phyloP scores from a whole-genome alignment of 2,797 vertebrate genomes.

The Diceros bicornis region DNA sequence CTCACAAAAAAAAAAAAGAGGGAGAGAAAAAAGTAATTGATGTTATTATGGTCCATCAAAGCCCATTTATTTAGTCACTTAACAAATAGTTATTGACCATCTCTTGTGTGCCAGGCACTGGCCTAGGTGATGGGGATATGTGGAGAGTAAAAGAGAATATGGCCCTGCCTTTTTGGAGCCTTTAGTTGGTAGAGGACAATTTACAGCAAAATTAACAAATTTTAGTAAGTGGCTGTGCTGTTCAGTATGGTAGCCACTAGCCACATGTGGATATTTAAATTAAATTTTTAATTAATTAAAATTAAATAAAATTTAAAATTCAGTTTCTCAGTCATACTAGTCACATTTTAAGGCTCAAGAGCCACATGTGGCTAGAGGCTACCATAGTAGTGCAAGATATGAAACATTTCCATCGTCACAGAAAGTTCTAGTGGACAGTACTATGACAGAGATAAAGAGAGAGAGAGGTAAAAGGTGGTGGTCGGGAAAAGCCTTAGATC shows the following conservation, averaged over 20 bases:
- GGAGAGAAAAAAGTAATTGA: background rate
- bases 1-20: background rate
- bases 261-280: conserved; percentile 3
- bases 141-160: background rate
- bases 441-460: background rate
- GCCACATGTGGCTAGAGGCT: background rate
- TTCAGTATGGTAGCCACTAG: background rate
- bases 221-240: background rate
- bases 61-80: conserved; percentile 8
- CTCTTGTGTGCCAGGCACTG: background rate
- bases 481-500: background rate
- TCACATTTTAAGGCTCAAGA: conserved; percentile 41
- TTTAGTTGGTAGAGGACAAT: conserved; percentile 21
- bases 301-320: conserved; percentile 53
- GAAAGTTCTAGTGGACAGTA: background rate
- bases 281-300: background rate
- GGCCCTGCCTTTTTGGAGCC: background rate
- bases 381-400: background rate
- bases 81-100: background rate
- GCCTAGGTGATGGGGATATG: background rate
- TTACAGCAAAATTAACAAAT: conserved; percentile 38
- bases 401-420: conserved; percentile 32
- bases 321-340: background rate
- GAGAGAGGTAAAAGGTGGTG: background rate
- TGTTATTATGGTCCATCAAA: conserved; percentile 14